Base-by-base conservation (phyloP, 2,113 vertebrate genomes). In the Polypterus bichir region DNA sequence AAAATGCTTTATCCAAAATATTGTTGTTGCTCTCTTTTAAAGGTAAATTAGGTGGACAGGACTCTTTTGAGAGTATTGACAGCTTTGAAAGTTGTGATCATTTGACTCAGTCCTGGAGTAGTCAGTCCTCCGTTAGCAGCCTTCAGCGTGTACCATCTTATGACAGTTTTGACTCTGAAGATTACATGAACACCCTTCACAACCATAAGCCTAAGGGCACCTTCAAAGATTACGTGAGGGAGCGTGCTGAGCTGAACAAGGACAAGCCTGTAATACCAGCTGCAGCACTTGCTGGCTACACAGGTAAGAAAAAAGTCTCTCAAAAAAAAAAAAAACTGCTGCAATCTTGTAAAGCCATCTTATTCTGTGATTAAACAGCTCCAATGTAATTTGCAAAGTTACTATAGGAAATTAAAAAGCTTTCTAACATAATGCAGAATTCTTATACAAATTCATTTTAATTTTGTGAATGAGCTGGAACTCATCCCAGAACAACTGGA, bases 191-290 rank as follows among this genome's bases (percentile, higher is more conserved):
- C 0, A 83, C 91, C 65, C 72, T 98, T 81, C 91, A 92, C 62
- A 86, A 81, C 78, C 94, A 94, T 86, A 98, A 97, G 66, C 92
- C 93, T 78, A 99, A 99, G 81, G 96, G 94, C 79, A 99, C 96
- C 72, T 99, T 99, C 88, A 99, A 99, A 83, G 96, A 99, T 88
- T 99, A 99, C 76, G 95, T 99, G 81, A 86, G 95, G 71, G 96
- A 99, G 71, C 89, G 96, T 54, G 91, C 94, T 0, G 95, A 99
- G 78, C 92, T 96, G 85, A 97, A 94, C 87, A 97, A 98, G 79
- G 96, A 98, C 80, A 99, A 99, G 70, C 96, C 96, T 1, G 95
- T 99, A 79, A 98, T 98, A 60, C 96, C 95, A 54, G 93, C 95
- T 9, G 96, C 96, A 1, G 95, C 93, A 46, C 85, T 99, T 49